Conservation (phyloP, 2,888 invertebrate species). For the Caenorhabditis panamensis region DNA sequence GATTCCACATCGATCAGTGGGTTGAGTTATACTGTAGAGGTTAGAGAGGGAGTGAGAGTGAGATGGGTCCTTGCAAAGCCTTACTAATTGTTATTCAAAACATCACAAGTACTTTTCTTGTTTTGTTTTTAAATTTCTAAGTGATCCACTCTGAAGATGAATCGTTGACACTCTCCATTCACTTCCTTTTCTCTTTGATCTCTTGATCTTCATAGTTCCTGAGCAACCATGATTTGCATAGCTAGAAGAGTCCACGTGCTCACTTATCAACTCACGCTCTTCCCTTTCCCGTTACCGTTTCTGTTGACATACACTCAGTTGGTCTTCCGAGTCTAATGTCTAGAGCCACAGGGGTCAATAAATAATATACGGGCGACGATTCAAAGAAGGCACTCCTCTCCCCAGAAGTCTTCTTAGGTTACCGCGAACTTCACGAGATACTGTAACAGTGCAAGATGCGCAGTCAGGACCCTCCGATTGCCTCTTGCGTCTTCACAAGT, state of each 20-base stretch:
- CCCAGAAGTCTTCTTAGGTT: constrained; percentile 16
- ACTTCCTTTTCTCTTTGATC: no score
- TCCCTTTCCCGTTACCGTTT: not conserved
- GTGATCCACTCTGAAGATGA: no score
- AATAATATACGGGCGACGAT: constrained; percentile 1
- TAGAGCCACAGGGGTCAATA: constrained; percentile 20
- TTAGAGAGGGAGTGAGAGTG: no score
- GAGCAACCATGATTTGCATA: not conserved
- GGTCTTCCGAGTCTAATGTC: constrained; percentile 44
- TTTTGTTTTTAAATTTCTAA: no score
- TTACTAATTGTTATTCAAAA: no score
- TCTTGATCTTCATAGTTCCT: not conserved
- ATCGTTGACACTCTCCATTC: no score
- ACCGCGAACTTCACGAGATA: constrained; percentile 10
- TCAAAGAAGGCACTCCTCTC: constrained; percentile 22
- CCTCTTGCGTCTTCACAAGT: constrained; percentile 23
- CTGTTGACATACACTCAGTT: constrained; percentile 54
- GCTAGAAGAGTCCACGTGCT: constrained; percentile 6
- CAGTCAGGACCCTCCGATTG: constrained; percentile 1
- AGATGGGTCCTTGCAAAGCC: no score
- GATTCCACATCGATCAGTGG: no score
- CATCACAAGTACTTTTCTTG: no score
- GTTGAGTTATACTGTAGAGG: no score
- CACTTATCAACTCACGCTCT: not conserved
- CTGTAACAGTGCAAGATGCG: constrained; percentile 44